Evolutionary conservation across 2,797 vertebrate genomes (phyloP).

Genomic region (Somateria mollissima): DNA sequence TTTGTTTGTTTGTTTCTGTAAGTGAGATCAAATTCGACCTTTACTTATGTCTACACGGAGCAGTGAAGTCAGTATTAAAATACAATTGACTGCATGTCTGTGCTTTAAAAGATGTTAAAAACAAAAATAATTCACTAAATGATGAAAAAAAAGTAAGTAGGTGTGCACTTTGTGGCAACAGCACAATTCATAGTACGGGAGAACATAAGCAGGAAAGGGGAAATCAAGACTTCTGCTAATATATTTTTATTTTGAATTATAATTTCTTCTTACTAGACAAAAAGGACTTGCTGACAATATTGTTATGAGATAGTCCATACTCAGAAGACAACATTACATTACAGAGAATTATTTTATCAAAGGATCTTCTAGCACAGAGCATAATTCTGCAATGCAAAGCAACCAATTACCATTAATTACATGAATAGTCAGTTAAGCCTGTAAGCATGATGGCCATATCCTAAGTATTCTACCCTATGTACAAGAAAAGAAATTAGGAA

Average conservation of each 20-base stretch:
- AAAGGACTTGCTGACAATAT: neutral
- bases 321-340: neutral
- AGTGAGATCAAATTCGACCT: neutral
- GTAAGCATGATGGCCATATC: neutral
- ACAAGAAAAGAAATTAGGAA: neutral
- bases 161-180: neutral
- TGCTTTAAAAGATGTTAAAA: neutral
- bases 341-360: slow-evolving; percentile 23
- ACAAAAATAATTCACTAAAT: neutral
- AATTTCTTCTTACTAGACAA: slow-evolving; percentile 6
- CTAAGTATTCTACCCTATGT: neutral
- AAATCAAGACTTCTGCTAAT: neutral
- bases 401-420: slow-evolving; percentile 53
- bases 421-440: neutral
- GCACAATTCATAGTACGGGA: neutral
- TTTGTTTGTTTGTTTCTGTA: neutral
- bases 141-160: neutral
- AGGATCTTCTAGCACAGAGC: neutral
- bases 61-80: neutral
- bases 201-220: neutral
- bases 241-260: neutral
- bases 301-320: neutral
- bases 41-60: neutral
- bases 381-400: neutral
- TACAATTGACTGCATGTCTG: neutral